Base-by-base conservation (phyloP, 2,888 invertebrate species). In the Pseudococcus jackbeardsleyi region DNA sequence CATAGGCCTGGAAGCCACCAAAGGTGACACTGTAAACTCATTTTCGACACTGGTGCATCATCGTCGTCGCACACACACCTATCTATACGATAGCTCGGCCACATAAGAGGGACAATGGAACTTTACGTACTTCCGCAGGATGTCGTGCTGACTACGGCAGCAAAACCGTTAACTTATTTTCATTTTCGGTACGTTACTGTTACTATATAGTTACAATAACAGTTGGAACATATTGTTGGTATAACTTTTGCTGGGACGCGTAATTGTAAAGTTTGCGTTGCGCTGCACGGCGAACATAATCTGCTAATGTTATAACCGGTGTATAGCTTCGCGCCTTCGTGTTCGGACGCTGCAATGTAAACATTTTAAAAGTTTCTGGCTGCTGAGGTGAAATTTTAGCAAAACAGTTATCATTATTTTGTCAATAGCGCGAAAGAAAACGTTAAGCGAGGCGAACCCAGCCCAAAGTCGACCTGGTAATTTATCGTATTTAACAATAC, bases 341-440 rank as follows among this genome's bases (percentile, higher is more conserved):
- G 46, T 82, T 82, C 79, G 79, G 79, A 82, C 79, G 79, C 72
- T 72, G 79, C 79, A 42, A 19, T 82, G 79, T 82, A 82, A 82
- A 82, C 79, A 82, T 82, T 82, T 82, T 82, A 82, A 82, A 82
- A 82, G 79, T 82, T 82, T 82, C 72, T 72, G 33, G 77, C 17
- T 33, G 79, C 33, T n/a, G 79, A 82, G 79, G 79, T 82, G 33
- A 82, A 42, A 82, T 82, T 82, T 82, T 46, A 82, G 46, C 79
- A 82, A 82, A 82, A 82, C 46, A 42, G 79, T 72, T 72, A 72
- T 82, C 79, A 82, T 82, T 82, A 82, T 46, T 82, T 82, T 82
- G 79, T 82, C 79, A 82, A 82, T 82, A 46, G 46, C 19, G 46
- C 79, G 19, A 82, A 59, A 82, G 79, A 46, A 82, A 82, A 82